Evolutionary conservation across 2,113 vertebrate species (phyloP).

Genomic region (Melanocharis versteri): DNA sequence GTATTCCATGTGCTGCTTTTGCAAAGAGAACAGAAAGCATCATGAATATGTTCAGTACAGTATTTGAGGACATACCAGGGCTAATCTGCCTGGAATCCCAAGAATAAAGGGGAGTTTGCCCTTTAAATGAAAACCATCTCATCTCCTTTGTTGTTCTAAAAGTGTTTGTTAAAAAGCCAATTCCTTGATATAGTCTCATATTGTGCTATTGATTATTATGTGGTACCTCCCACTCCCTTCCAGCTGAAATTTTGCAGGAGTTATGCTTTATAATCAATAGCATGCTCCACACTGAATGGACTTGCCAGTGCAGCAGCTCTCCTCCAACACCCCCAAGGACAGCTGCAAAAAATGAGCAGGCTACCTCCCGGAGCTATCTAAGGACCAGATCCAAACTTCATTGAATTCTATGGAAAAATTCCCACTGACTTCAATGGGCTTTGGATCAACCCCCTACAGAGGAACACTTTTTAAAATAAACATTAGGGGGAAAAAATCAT

Average conservation of each 20-base stretch:
- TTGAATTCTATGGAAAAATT: constrained; percentile 56
- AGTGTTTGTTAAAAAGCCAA: constrained; percentile 45
- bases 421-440: constrained; percentile 64
- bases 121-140: constrained; percentile 58
- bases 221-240: constrained; percentile 8
- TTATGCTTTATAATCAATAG: constrained; percentile 53
- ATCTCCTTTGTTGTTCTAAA: constrained; percentile 26
- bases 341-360: constrained; percentile 61
- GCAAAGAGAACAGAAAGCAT: background rate
- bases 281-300: background rate
- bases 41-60: background rate
- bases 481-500: background rate
- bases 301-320: constrained; percentile 22
- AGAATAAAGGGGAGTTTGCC: constrained; percentile 12
- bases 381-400: constrained; percentile 52
- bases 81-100: constrained; percentile 43
- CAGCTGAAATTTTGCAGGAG: constrained; percentile 54
- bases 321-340: constrained; percentile 33
- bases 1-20: background rate
- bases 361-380: constrained; percentile 47
- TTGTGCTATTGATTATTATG: constrained; percentile 59
- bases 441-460: constrained; percentile 31
- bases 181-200: constrained; percentile 35
- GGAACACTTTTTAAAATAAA: constrained; percentile 63
- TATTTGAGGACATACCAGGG: background rate